Base-by-base conservation (phyloP, 2,888 invertebrate species). In the Julus scandinavius region DNA sequence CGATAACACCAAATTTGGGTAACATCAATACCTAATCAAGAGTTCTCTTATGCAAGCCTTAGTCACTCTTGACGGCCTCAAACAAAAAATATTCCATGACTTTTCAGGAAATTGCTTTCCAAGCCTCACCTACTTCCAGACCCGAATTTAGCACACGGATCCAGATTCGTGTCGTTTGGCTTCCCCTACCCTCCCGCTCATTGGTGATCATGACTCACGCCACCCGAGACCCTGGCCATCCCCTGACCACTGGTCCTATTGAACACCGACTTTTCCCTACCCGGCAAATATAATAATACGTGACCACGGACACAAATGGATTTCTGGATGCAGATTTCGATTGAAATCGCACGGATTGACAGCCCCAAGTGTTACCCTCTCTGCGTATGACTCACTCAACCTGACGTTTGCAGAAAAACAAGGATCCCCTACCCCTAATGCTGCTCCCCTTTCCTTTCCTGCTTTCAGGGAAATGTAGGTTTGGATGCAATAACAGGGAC, bases 11-110 rank as follows among this genome's bases (percentile, higher is more conserved):
- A 29, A 72, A 72, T 11, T 45, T 72, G 72, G 72, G 72, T 13
- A 45, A 72, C 72, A 72, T 72, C 72, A 72, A 72, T 72, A 72
- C 72, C 63, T 20, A 63, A 63, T 20, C 11, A 72, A 72, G 72
- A n/a, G 20, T n/a, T 9, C 29, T 72, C n/a, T 72, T 72, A 29
- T 29, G 20, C 72, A 72, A 54, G 72, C 72, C 11, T 29, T 29
- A 72, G 72, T 72, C 72, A 29, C 72, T 29, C 72, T 29, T 72
- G 72, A 29, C 11, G 72, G 29, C 72, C 72, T 72, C 72, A 29
- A 29, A 29, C 29, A 29, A 29, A 29, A 72, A 29, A 29, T 72
- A 7, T 17, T 6, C 13, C 13, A 3, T 54, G 54, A 13, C 54
- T 54, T 54, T 54, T 17, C 15, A 54, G 17, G 54, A 54, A 54